Evolutionary conservation across 2,797 vertebrate species (phyloP), one percentile per base, ranked within the genome.

Genomic region (Odontamblyopus lacepedii): DNA sequence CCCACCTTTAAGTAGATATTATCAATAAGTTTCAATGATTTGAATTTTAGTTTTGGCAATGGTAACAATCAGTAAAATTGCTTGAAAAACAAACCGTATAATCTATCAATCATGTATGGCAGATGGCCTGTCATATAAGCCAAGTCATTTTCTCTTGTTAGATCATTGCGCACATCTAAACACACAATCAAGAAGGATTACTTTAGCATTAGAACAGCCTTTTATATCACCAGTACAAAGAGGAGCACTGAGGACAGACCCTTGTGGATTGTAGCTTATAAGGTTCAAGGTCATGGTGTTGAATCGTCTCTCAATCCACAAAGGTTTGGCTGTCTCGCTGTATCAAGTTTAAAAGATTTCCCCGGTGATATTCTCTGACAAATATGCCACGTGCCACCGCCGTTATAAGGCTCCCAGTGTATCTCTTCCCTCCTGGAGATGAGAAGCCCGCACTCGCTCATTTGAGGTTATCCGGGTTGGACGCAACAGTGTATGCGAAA

Each of bases 121-220:
- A 76, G 78, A 82, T 86, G 76, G 74, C 65, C 67, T 81, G 26
- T 9, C 64, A 78, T 51, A 70, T 78, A 68, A 66, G 35, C 68
- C 56, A 73, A 74, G 67, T 83, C 75, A 38, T 5, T 44, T 61
- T 71, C 76, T 71, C 71, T 16, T 68, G 76, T 78, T 71, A 72
- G 70, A 73, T 81, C 70, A 63, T 5, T 63, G 66, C 77, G 85
- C 64, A 69, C 80, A 74, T 80, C 67, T 72, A 74, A 12, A 55
- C 69, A 87, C 86, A 86, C 76, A 87, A 84, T 87, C 85, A 81
- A 69, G 29, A 63, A 38, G 78, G 84, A 83, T 88, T 89, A 84
- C 69, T 75, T 86, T 82, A 74, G 66, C 56, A 79, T 84, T 80
- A 83, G 64, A 72, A 73, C 70, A 51, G 26, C 78, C 67, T 78